Evolutionary conservation across 2,797 vertebrate species (phyloP).

Genomic region (Crax fasciolata): DNA sequence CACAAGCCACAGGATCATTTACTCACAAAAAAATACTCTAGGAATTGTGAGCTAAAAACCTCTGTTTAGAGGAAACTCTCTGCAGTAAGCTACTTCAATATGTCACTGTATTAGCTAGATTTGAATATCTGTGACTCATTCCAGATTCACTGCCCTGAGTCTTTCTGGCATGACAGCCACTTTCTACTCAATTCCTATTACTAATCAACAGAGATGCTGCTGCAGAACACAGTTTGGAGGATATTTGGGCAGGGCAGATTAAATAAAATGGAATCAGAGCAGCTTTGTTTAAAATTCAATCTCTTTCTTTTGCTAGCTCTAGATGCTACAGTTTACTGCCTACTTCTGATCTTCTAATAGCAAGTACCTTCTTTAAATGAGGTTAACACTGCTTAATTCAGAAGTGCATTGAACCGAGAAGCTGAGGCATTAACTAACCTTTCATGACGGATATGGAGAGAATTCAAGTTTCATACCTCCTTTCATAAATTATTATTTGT

Average conservation of each 20-base stretch:
- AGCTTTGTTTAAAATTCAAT: neutral
- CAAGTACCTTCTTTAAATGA: constrained; percentile 7
- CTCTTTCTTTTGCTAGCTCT: neutral
- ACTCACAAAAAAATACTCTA: constrained; percentile 32
- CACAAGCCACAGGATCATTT: constrained; percentile 31
- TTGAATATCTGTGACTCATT: constrained; percentile 30
- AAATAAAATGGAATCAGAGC: constrained; percentile 22
- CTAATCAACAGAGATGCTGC: constrained; percentile 9
- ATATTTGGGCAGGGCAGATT: constrained; percentile 17
- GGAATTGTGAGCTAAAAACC: constrained; percentile 36
- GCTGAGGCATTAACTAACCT: neutral
- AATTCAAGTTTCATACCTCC: neutral
- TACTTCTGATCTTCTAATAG: constrained; percentile 33
- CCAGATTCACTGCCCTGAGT: neutral
- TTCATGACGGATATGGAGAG: neutral
- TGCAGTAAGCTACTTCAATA: constrained; percentile 45
- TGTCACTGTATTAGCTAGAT: constrained; percentile 20
- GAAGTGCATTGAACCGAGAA: neutral
- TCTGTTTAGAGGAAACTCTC: constrained; percentile 47
- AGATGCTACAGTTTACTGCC: neutral
- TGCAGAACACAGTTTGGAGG: neutral
- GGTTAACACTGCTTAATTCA: constrained; percentile 32
- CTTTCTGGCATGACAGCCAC: constrained; percentile 2
- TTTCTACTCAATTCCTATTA: constrained; percentile 13
- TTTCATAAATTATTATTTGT: constrained; percentile 3